These are phyloP conservation scores for Euthynnus affinis DNA, from an alignment of 2,797 vertebrate genomes.

Conservation along the genomic window DNA sequence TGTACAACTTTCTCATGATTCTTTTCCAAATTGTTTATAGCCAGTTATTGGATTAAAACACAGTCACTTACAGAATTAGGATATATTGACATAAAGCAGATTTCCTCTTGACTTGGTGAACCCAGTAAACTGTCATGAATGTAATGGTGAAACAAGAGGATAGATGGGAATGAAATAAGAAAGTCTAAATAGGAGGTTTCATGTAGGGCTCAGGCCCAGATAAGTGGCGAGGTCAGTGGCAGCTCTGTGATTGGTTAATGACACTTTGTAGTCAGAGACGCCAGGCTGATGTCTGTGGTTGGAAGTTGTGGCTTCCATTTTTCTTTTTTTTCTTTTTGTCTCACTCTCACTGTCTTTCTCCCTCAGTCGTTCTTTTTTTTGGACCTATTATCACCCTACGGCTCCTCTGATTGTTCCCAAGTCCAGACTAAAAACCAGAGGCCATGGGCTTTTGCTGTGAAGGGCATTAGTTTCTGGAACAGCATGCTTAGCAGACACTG, in stretches of 20 bases:
- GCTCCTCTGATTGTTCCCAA: conserved; percentile 30
- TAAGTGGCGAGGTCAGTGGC: conserved; percentile 57
- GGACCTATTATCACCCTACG: conserved; percentile 18
- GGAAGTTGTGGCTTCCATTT: conserved; percentile 41
- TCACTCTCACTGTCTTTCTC: conserved; percentile 24
- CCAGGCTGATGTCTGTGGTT: conserved; percentile 61
- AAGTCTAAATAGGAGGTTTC: conserved; percentile 41
- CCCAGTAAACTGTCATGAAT: conserved; percentile 20
- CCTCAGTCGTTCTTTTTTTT: conserved; percentile 11
- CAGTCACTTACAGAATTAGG: not conserved
- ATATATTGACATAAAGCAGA: not conserved
- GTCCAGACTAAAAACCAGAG: conserved; percentile 36
- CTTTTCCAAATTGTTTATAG: conserved; percentile 8
- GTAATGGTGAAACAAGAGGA: not conserved
- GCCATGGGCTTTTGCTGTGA: not conserved
- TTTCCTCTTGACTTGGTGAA: conserved; percentile 12
- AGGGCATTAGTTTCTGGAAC: conserved; percentile 8
- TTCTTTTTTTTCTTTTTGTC: conserved; percentile 15
- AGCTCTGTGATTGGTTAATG: conserved; percentile 62
- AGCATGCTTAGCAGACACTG: not conserved
- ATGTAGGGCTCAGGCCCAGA: conserved; percentile 37
- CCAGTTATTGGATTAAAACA: conserved; percentile 5
- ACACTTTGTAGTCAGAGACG: conserved; percentile 55
- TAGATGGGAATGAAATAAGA: conserved; percentile 1
- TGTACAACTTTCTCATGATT: conserved; percentile 1